These are phyloP conservation scores for Sclerurus mexicanus DNA, from an alignment of 2,113 vertebrate species.

Conservation along the genomic window DNA sequence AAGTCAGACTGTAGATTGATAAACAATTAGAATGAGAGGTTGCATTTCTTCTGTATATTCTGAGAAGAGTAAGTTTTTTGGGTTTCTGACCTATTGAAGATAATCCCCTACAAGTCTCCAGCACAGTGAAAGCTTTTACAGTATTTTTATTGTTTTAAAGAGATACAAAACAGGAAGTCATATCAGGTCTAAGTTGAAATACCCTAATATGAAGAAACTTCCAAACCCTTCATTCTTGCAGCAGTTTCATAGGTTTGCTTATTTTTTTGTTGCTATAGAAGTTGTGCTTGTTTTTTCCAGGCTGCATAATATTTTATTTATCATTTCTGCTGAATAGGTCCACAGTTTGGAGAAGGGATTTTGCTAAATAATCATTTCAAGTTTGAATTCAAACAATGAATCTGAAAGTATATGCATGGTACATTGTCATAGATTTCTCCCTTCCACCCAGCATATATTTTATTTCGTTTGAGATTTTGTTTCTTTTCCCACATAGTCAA, in stretches of 20 bases:
- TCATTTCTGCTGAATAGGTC: slow-evolving; percentile 75
- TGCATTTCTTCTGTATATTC: not conserved
- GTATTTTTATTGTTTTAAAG: not conserved
- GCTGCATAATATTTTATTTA: not conserved
- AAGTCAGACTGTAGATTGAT: not conserved
- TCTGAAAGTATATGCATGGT: slow-evolving; percentile 55
- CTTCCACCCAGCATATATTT: not conserved
- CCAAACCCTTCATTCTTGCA: not conserved
- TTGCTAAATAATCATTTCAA: slow-evolving; percentile 28
- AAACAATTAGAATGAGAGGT: not conserved
- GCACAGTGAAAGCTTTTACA: not conserved
- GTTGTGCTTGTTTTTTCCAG: not conserved
- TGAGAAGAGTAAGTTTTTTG: not conserved
- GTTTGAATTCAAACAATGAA: slow-evolving; percentile 62
- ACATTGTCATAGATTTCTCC: not conserved
- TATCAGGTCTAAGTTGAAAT: not conserved
- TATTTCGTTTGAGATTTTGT: not conserved
- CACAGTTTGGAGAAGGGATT: slow-evolving; percentile 26
- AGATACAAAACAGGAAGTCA: not conserved
- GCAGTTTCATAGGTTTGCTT: not conserved
- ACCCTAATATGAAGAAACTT: not conserved
- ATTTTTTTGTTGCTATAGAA: not conserved
- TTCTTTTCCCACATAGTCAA: slow-evolving; percentile 16
- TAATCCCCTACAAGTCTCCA: not conserved
- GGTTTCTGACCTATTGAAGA: not conserved